Base-by-base conservation (phyloP, 2,888 invertebrate genomes). In the Metallyticus violacea region DNA sequence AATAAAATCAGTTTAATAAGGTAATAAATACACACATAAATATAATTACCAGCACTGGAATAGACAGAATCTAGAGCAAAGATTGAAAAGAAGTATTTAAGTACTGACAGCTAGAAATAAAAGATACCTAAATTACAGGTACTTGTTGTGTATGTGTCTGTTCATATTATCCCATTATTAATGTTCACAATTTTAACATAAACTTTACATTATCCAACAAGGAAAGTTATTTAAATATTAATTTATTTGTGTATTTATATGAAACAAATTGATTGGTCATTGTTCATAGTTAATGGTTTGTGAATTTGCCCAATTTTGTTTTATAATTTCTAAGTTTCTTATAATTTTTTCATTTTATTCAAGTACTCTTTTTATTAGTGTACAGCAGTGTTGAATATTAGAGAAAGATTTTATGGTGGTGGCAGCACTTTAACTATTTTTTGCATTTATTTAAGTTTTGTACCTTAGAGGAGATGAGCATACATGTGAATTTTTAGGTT, bases 381-480 rank as follows among this genome's bases (percentile, higher is more conserved):
- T 62, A 62, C 40, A 62, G 40, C 40, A 62, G 40, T 62, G 15
- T 62, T 62, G 40, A 62, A 62, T 62, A 62, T 22, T 62, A 62
- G 15, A 62, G 15, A 62, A 22, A 40, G 40, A 62, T 9, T 15
- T 62, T 62, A 83, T 83, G 83, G 83, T 83, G 83, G 83, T 83
- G 83, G 83, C 83, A 83, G 77, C 28, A 83, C 28, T 77, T 83
- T 77, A 22, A 76, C 26, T 82, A n/a, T 82, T 26, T 82, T 30
- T 82, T 76, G 82, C 76, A 25, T 76, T 40, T 82, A 15, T 22
- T 82, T 7, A 15, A 62, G 22, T 9, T 62, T 62, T 62, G 22
- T 62, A 15, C 4, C 22, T 0, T 62, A 62, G 40, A 62, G 40
- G 22, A 62, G 40, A 9, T 62, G 22, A 15, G 15, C 40, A 15